Conservation (phyloP, 2,888 invertebrate species). For the Drosophila anceps region DNA sequence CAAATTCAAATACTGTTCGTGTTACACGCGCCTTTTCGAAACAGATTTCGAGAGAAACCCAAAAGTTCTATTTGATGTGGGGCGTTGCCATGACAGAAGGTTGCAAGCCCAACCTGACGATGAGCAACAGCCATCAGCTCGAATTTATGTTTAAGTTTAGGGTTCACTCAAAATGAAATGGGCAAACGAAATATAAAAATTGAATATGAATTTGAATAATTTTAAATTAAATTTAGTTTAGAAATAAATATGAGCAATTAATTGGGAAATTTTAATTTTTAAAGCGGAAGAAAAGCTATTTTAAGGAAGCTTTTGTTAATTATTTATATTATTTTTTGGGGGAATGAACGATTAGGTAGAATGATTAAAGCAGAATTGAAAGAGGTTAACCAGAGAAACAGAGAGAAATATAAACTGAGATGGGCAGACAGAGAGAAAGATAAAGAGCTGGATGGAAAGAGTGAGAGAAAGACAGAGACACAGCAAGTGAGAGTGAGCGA, state of each 20-base stretch:
- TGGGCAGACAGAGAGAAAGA: too few relatives aligned
- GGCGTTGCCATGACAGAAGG: conserved; percentile 42
- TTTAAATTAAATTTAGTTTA: too few relatives aligned
- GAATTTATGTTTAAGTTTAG: neutral
- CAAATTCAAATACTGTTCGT: conserved; percentile 51
- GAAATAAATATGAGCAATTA: too few relatives aligned
- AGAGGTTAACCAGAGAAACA: too few relatives aligned
- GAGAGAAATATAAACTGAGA: too few relatives aligned
- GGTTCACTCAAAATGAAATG: conserved; percentile 14
- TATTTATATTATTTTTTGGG: neutral
- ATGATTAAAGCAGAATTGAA: neutral
- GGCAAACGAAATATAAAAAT: conserved; percentile 10
- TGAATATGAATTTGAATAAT: too few relatives aligned
- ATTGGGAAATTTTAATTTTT: neutral
- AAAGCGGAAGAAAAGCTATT: neutral
- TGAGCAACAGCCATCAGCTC: conserved; percentile 27
- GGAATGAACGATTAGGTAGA: neutral
- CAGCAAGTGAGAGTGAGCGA: too few relatives aligned
- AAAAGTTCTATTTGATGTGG: conserved; percentile 29
- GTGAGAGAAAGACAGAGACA: too few relatives aligned
- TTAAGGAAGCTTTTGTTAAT: neutral
- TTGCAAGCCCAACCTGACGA: conserved; percentile 15
- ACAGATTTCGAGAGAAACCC: conserved; percentile 7
- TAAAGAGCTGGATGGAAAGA: too few relatives aligned
- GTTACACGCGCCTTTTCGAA: conserved; percentile 61